Percentiles rank a stretch among this genome's conserved stretches.
phyloP scores from a whole-genome alignment of 2,113 vertebrate genomes.

The Phrynosoma blainvillii region DNA sequence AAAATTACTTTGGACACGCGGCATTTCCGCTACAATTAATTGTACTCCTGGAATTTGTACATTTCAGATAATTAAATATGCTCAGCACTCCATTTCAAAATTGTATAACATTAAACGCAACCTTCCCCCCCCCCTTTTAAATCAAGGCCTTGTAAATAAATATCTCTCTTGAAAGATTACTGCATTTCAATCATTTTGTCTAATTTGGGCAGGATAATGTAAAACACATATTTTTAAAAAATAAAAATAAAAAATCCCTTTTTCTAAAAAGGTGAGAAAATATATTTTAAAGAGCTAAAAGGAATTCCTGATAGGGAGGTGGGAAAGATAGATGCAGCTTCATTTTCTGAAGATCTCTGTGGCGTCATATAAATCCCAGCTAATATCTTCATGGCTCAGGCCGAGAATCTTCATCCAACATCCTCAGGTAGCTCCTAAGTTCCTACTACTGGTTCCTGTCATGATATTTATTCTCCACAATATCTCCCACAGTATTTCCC shows the following conservation, averaged over 20 bases:
- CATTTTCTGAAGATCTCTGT: not conserved
- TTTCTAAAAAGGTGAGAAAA: too few species aligned
- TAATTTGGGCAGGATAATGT: not conserved
- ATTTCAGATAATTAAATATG: conserved; percentile 67
- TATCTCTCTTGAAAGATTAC: conserved; percentile 28
- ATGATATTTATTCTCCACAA: too few species aligned
- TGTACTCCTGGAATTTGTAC: conserved; percentile 56
- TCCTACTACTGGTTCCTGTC: too few species aligned
- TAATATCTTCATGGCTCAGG: too few species aligned
- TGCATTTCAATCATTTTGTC: not conserved
- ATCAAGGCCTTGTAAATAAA: conserved; percentile 15
- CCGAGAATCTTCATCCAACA: too few species aligned
- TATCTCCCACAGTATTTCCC: too few species aligned
- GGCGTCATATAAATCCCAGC: not conserved
- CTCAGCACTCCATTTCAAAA: conserved; percentile 47
- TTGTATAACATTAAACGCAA: conserved; percentile 46
- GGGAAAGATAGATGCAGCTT: too few species aligned
- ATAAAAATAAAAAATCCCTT: not conserved
- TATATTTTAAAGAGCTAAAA: too few species aligned
- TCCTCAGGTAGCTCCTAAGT: too few species aligned
- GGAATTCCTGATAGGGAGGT: not conserved
- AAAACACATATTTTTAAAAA: not conserved
- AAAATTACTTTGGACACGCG: too few species aligned
- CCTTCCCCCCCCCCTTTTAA: conserved; percentile 35
- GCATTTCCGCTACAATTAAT: conserved; percentile 69